Evolutionary conservation across 1,140 invertebrate genomes (phyloP), one percentile per base, ranked within the genome.

Genomic region (Parapsyche elsis): DNA sequence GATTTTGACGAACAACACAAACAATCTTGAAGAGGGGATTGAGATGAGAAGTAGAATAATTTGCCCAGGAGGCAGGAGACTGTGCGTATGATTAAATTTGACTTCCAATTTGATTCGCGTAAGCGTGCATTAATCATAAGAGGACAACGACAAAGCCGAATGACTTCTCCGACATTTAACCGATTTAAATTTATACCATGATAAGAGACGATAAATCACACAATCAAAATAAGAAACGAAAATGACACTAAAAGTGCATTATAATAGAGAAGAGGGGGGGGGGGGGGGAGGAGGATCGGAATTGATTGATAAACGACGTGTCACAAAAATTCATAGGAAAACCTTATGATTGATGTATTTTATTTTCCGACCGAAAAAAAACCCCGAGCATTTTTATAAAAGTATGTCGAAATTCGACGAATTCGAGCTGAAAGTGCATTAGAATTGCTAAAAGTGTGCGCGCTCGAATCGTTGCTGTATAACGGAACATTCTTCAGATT

Each of bases 401-500:
- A 53, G 49, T 61, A 61, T 61, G 57, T 21, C 57, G 57, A 61
- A 19, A 19, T 61, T 61, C 57, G 57, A 19, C 57, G 16, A 21
- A 61, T 19, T 61, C 7, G n/a, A 16, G 9, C 57, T 19, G 57
- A 61, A 61, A 61, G 57, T 16, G 57, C 57, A 61, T 61, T 61
- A 61, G 57, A 61, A 61, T 61, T 61, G 57, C 57, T 61, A 61
- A 61, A 61, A 61, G 57, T 61, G 57, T 53, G 49, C 14, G 16
- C 57, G 16, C 19, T 61, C 57, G 57, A 61, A 21, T 61, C 16
- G 30, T 7, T n/a, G n/a, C n/a, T n/a, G n/a, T 38, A 61, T 61
- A 61, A 61, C 57, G 57, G 57, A 61, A 61, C 57, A 61, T 61
- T 61, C 57, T 61, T 61, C 57, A 61, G 57, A 61, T 61, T 21